Percentiles rank a stretch among this genome's conserved stretches.
Evolutionary conservation across 2,888 invertebrate genomes (phyloP).

Genomic region (Nezara viridula): DNA sequence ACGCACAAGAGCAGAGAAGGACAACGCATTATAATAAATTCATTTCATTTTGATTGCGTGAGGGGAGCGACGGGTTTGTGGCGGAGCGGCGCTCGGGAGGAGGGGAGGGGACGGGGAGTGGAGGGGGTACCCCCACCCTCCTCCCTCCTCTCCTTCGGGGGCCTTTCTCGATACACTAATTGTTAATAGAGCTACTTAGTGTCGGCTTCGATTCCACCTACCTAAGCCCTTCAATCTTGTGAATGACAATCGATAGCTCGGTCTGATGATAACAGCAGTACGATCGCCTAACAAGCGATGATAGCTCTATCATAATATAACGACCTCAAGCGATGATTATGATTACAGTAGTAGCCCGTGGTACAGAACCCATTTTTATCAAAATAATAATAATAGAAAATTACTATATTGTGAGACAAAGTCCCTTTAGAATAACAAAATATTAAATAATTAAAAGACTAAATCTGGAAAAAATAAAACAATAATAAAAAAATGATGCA

Average conservation of each 20-base stretch:
- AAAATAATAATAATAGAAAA: too few relatives aligned
- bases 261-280: neutral
- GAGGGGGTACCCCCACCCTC: slow-evolving; percentile 10
- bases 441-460: too few relatives aligned
- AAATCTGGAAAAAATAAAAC: too few relatives aligned
- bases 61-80: slow-evolving; percentile 50
- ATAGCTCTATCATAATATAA: too few relatives aligned
- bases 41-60: slow-evolving; percentile 58
- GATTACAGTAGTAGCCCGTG: too few relatives aligned
- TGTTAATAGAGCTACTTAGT: neutral
- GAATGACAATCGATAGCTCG: neutral
- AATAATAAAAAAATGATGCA: too few relatives aligned
- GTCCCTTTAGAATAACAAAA: too few relatives aligned
- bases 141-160: too few relatives aligned
- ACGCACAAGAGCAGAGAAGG: neutral
- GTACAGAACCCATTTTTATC: too few relatives aligned
- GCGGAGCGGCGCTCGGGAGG: neutral
- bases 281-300: too few relatives aligned
- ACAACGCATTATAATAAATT: slow-evolving; percentile 51
- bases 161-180: neutral
- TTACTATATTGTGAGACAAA: too few relatives aligned
- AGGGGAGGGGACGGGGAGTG: neutral
- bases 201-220: neutral
- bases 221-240: neutral
- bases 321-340: too few relatives aligned